These are phyloP conservation scores for Anoncus sp. DNA, from an alignment of 2,888 invertebrate species.

Conservation along the genomic window DNA sequence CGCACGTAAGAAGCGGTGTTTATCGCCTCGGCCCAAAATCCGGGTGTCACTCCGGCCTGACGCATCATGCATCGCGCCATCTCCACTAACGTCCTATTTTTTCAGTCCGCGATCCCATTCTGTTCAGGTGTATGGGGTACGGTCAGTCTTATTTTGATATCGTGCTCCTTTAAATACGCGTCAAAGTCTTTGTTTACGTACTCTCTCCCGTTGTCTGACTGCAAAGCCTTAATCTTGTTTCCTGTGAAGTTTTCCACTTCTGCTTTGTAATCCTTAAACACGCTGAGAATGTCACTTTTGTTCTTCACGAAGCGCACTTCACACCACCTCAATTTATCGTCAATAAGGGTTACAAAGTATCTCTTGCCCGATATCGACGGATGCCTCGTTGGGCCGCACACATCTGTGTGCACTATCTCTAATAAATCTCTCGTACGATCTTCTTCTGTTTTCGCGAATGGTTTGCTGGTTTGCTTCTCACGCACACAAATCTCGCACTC, in stretches of 20 bases:
- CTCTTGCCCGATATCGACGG: constrained; percentile 30
- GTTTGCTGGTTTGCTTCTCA: constrained; percentile 45
- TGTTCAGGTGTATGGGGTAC: constrained; percentile 31
- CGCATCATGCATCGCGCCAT: constrained; percentile 34
- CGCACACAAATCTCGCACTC: constrained; percentile 53
- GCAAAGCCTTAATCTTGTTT: constrained; percentile 27
- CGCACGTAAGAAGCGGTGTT: constrained; percentile 23
- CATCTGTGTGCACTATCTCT: constrained; percentile 53
- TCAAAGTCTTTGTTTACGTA: constrained; percentile 21
- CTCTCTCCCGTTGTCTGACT: constrained; percentile 33
- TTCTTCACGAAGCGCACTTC: constrained; percentile 26
- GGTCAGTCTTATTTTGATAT: constrained; percentile 23
- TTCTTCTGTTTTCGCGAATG: constrained; percentile 32
- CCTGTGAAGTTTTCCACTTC: constrained; percentile 39
- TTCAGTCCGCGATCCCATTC: constrained; percentile 34
- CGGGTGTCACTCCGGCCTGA: constrained; percentile 13
- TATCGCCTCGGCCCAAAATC: constrained; percentile 39
- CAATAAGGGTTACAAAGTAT: constrained; percentile 47
- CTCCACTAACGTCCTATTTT: constrained; percentile 32
- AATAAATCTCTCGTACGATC: constrained; percentile 35
- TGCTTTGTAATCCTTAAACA: constrained; percentile 25
- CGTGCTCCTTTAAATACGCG: constrained; percentile 7
- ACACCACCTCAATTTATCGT: constrained; percentile 44
- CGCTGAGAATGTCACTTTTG: constrained; percentile 26
- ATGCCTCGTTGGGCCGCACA: constrained; percentile 46